These are phyloP conservation scores for Decapterus maruadsi DNA, from an alignment of 2,797 vertebrate genomes.

Conservation along the genomic window DNA sequence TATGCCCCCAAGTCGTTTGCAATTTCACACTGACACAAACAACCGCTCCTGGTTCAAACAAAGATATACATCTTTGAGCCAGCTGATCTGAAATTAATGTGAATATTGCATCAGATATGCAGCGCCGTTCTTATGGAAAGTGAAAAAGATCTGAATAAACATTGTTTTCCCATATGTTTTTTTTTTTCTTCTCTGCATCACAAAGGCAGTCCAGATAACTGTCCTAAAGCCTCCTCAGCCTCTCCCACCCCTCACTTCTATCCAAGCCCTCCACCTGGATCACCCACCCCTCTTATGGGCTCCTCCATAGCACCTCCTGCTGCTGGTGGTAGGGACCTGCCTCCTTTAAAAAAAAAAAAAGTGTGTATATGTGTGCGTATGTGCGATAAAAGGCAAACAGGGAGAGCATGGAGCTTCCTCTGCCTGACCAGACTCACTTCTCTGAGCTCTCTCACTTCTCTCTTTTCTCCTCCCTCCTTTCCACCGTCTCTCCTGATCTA, in stretches of 20 bases:
- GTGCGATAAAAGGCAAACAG: slow-evolving; percentile 37
- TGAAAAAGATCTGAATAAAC: slow-evolving; percentile 27
- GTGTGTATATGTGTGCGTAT: neutral
- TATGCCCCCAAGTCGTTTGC: slow-evolving; percentile 84
- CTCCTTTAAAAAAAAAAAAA: neutral
- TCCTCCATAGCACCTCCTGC: slow-evolving; percentile 76
- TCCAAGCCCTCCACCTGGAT: slow-evolving; percentile 44
- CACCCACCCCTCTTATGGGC: slow-evolving; percentile 27
- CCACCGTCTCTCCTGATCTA: slow-evolving; percentile 33
- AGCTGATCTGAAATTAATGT: slow-evolving; percentile 73
- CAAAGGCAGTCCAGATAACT: slow-evolving; percentile 56
- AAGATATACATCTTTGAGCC: slow-evolving; percentile 75
- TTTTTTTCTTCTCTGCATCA: slow-evolving; percentile 55
- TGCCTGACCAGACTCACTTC: slow-evolving; percentile 29
- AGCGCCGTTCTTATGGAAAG: slow-evolving; percentile 57
- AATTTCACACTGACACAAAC: slow-evolving; percentile 83
- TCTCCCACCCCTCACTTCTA: neutral
- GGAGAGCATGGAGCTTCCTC: slow-evolving; percentile 38
- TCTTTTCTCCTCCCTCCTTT: neutral
- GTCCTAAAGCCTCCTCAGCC: slow-evolving; percentile 14
- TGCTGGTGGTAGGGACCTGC: slow-evolving; percentile 47
- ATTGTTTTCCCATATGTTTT: neutral
- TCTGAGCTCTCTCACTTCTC: slow-evolving; percentile 33
- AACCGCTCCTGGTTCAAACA: slow-evolving; percentile 82
- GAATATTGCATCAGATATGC: slow-evolving; percentile 81